A percentile compares a stretch with the other conserved stretches of the same genome.
Evolutionary conservation across 2,113 vertebrate genomes (phyloP).

Genomic region (Triplophysa tibetana): DNA sequence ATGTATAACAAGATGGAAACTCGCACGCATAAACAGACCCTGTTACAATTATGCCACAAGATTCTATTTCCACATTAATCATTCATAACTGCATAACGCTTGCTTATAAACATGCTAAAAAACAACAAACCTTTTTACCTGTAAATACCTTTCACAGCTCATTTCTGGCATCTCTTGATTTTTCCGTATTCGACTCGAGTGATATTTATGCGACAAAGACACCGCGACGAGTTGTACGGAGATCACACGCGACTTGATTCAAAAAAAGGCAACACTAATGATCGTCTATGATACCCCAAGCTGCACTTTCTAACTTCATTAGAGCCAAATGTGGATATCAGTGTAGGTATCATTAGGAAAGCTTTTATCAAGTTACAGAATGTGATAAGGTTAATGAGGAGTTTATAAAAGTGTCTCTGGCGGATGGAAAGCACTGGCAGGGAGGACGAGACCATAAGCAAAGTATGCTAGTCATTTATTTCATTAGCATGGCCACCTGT

Average conservation of each 20-base stretch:
- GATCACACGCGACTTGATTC: background rate
- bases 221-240: background rate
- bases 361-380: conserved; percentile 54
- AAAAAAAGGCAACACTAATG: conserved; percentile 30
- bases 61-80: conserved; percentile 83
- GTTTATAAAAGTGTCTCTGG: conserved; percentile 46
- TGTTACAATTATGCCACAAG: conserved; percentile 76
- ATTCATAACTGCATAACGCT: conserved; percentile 86
- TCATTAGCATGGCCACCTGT: conserved; percentile 41
- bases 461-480: conserved; percentile 43
- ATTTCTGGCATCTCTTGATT: conserved; percentile 24
- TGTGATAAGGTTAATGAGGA: conserved; percentile 55
- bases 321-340: conserved; percentile 38
- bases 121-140: conserved; percentile 66
- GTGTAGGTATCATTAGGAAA: conserved; percentile 50
- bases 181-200: background rate
- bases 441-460: conserved; percentile 42
- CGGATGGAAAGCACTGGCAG: conserved; percentile 19
- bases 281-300: conserved; percentile 35
- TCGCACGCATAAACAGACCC: conserved; percentile 78
- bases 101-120: conserved; percentile 82
- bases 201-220: conserved; percentile 24
- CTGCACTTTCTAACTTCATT: conserved; percentile 50
- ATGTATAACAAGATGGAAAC: conserved; percentile 83
- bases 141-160: conserved; percentile 45